Evolutionary conservation across 2,113 vertebrate species (phyloP), one percentile per base, ranked within the genome.

Genomic region (Pangasianodon gigas): DNA sequence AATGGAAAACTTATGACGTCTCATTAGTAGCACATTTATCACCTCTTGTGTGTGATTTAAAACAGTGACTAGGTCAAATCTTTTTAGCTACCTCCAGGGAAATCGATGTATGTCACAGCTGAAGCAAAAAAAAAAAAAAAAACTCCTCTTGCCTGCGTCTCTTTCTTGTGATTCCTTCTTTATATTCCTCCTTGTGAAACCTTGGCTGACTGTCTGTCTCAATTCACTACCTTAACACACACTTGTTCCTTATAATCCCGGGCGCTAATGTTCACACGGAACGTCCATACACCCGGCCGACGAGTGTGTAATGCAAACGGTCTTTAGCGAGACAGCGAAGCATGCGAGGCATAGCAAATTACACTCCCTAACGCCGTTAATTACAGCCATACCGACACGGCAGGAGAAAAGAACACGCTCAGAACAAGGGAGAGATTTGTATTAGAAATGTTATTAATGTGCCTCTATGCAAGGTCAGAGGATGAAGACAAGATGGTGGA

Each of bases 1-100:
- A 90, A 87, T 32, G 95, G 94, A 94, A 95, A 95, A 95, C 74
- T 93, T 92, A 85, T 93, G 93, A 94, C 93, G 94, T 94, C 95
- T 96, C 95, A 95, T 96, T 96, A 96, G 95, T 94, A 95, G 92
- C 95, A 95, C 95, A 96, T 96, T 96, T 96, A 96, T 96, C 96
- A 96, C 95, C 95, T 95, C 94, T 95, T 95, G 94, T 95, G 94
- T 96, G 95, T 94, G 95, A 95, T 96, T 96, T 96, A 95, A 96
- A 96, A 96, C 94, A 95, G 95, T 96, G 95, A 96, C 95, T 95
- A 94, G 95, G 96, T 96, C 96, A 96, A 95, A 96, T 96, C 95
- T 95, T 95, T 96, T 95, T 95, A 94, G 95, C 94, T 95, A 96
- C 95, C 96, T 95, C 95, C n/a, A 92, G 96, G 96, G 96, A 96